Evolutionary conservation across 2,797 vertebrate species (phyloP), one percentile per base, ranked within the genome.

Genomic region (Selene dorsalis): DNA sequence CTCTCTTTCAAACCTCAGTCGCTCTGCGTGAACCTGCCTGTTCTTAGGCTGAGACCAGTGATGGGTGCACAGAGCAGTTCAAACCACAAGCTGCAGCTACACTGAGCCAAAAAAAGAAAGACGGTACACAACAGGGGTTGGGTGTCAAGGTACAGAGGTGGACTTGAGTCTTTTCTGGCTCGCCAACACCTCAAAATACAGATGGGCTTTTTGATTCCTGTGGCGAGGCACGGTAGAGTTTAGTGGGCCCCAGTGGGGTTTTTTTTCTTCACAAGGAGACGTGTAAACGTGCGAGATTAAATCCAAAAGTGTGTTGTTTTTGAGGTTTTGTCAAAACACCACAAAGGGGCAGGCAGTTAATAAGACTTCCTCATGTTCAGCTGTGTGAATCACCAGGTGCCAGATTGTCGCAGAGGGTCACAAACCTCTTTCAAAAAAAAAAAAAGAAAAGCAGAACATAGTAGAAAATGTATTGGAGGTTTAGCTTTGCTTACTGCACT

Each of bases 361-460:
- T 84, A 24, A 87, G 89, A 94, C 94, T 96, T 95, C 95, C 95
- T 95, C 84, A 87, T 89, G 78, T 84, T 94, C 91, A 92, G 91
- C 90, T 90, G 94, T 56, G 86, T 89, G 88, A 87, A 90, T 88
- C 87, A 75, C 69, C 94, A 95, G 94, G 90, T 95, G 94, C 78
- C 87, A 88, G 82, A 71, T 77, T 87, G 3, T 87, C 7, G 30
- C 30, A 32, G 30, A 32, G 30, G 30, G 30, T 32, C 30, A 5
- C 4, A 32, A 32, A 32, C 30, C 30, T 5, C 6, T 6, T 18
- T 11, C 5, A 14, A 30, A 28, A 18, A 22, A 26, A 47, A 35
- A 48, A 47, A 53, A 17, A n/a, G n/a, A 7, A 6, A 30, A 20
- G 43, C 57, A 24, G 55, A 9, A 58, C 8, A 6, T 22, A 17